These are phyloP conservation scores for Nymphalis urticae DNA, from an alignment of 2,888 invertebrate genomes.

Conservation along the genomic window DNA sequence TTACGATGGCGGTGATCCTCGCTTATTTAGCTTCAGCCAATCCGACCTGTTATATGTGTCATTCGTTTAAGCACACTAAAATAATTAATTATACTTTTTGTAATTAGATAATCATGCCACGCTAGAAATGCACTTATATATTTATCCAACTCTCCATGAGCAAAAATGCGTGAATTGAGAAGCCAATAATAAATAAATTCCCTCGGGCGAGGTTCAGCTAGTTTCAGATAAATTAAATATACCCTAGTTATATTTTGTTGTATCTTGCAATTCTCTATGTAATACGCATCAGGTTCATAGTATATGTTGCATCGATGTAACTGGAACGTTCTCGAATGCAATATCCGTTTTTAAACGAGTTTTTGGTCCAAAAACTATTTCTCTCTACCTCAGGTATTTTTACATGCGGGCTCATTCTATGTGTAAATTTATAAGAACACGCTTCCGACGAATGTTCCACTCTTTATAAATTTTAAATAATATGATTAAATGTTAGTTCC, in stretches of 20 bases:
- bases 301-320: conserved; percentile 68
- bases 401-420: conserved; percentile 41
- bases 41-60: too few relatives aligned
- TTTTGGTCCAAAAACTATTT: conserved; percentile 78
- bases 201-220: too few relatives aligned
- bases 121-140: too few relatives aligned
- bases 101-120: too few relatives aligned
- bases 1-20: too few relatives aligned
- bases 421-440: conserved; percentile 34
- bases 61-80: too few relatives aligned
- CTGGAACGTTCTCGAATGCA: conserved; percentile 74
- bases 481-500: background rate
- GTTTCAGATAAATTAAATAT: too few relatives aligned
- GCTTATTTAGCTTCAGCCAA: too few relatives aligned
- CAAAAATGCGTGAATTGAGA: too few relatives aligned
- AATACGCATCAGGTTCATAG: conserved; percentile 57
- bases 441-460: background rate
- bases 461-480: background rate
- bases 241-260: background rate
- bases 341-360: conserved; percentile 81
- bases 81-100: too few relatives aligned
- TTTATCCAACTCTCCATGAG: too few relatives aligned
- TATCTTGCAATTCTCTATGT: conserved; percentile 29
- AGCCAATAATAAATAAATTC: too few relatives aligned
- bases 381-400: conserved; percentile 63